Conservation (phyloP, 2,113 vertebrate species). For the Syrmaticus mikado region DNA sequence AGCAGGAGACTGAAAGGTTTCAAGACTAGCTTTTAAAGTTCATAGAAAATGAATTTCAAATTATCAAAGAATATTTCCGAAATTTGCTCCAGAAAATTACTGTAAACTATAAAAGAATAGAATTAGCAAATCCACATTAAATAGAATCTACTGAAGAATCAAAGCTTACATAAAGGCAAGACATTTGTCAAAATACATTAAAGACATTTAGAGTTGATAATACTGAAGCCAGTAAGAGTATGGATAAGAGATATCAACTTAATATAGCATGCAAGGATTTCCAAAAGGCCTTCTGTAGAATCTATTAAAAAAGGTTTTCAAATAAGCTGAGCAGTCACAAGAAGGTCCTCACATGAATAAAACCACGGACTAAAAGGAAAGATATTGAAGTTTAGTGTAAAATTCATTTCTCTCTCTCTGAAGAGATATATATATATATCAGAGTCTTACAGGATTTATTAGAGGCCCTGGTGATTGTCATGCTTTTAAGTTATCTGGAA, state of each 20-base stretch:
- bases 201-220: not conserved
- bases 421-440: not conserved
- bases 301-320: not conserved
- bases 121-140: not conserved
- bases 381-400: not conserved
- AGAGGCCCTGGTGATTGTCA: not conserved
- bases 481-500: conserved; percentile 13
- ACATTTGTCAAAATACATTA: not conserved
- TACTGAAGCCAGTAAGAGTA: not conserved
- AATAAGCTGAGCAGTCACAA: not conserved
- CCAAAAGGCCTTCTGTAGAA: not conserved
- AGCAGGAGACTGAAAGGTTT: not conserved
- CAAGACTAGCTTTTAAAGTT: not conserved
- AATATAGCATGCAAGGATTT: not conserved
- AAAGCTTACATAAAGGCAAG: not conserved
- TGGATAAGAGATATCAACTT: not conserved
- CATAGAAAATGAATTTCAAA: not conserved
- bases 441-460: conserved; percentile 27
- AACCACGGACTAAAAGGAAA: conserved; percentile 6
- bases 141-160: not conserved
- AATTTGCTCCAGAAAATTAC: not conserved
- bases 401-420: conserved; percentile 9
- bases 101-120: not conserved
- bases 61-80: not conserved
- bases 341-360: not conserved